These are phyloP conservation scores for Globia sparganii DNA, from an alignment of 2,888 invertebrate genomes.

Conservation along the genomic window DNA sequence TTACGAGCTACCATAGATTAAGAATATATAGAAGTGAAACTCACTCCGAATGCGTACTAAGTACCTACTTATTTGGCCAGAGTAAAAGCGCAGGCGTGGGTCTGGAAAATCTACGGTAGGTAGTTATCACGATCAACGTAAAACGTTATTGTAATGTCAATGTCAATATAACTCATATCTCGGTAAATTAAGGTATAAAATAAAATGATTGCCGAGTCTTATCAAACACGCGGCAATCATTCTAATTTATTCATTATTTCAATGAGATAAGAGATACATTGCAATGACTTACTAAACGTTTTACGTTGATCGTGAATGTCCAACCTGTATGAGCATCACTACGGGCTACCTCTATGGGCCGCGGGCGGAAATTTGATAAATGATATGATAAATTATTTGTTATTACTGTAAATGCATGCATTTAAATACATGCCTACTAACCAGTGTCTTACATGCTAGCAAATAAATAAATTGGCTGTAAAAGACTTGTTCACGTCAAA, in stretches of 20 bases:
- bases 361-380: neutral
- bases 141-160: too few species aligned
- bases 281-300: neutral
- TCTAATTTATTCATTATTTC: neutral
- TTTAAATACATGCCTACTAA: too few species aligned
- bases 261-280: neutral
- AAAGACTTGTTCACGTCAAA: neutral
- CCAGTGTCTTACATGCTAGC: too few species aligned
- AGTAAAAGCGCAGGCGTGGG: neutral
- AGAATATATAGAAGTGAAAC: neutral
- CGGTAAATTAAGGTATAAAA: too few species aligned
- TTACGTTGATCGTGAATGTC: neutral
- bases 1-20: slow-evolving; percentile 5
- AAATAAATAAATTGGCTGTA: neutral
- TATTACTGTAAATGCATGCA: neutral
- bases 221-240: too few species aligned
- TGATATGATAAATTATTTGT: neutral
- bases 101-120: neutral
- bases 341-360: neutral
- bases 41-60: neutral
- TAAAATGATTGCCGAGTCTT: too few species aligned
- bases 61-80: neutral
- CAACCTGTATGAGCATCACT: neutral
- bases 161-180: too few species aligned
- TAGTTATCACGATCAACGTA: neutral